Evolutionary conservation across 1,140 invertebrate species (phyloP), one percentile per base, ranked within the genome.

Genomic region (Mycetomoellerius zeteki): DNA sequence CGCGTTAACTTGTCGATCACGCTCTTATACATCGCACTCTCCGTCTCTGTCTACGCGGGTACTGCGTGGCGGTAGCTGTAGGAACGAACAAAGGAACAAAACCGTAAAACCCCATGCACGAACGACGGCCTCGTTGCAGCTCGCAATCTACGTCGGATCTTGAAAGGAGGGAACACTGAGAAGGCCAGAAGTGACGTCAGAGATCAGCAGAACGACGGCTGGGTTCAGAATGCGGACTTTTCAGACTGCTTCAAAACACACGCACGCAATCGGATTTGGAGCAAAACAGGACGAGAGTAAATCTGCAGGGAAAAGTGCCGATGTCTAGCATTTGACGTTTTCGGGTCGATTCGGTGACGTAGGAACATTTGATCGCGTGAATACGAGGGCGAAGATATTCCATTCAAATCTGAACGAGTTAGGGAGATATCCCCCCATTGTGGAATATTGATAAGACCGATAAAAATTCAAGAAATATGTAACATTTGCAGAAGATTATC

Each of bases 111-210:
- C 60, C 78, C 33, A 69, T 90, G 85, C 85, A 89, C 89, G 88
- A 89, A 67, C 54, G 64, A 33, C 80, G 37, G 80, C 37, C 76
- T 88, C 78, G 71, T 75, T 82, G 82, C 37, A 27, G 58, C 71
- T 86, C 58, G 47, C 88, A 85, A 89, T 90, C 88, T 89, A 87
- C 33, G 85, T 89, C 78, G 56, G 78, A 90, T 90, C 89, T 89
- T 72, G 73, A 89, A 89, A 54, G 64, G 43, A 71, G 78, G 78
- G 76, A 80, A 43, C 78, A 73, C 58, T 27, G 84, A 24, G 60
- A 77, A 50, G 30, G 37, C 71, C 88, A 88, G 89, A 90, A 89
- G 73, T 89, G 89, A 90, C 85, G 89, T 90, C 86, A 69, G 73
- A 82, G 88, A 90, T 90, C 89, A 85, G 47, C 33, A 27, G n/a